These are phyloP conservation scores for Trichogramma evanescens DNA, from an alignment of 2,888 invertebrate genomes.

Conservation along the genomic window DNA sequence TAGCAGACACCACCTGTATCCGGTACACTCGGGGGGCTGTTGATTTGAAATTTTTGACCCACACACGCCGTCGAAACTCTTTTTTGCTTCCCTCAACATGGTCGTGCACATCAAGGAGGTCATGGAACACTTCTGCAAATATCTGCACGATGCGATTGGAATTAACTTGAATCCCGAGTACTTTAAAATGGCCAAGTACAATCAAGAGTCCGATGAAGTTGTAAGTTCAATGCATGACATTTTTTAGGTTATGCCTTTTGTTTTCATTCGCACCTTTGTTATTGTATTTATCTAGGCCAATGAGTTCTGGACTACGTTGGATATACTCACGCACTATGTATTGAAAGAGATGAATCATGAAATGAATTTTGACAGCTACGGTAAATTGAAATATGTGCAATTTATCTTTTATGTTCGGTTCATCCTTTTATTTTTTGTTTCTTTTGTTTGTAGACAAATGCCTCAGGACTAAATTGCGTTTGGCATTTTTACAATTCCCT, in stretches of 20 bases:
- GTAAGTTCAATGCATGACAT: constrained; percentile 32
- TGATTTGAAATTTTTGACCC: constrained; percentile 10
- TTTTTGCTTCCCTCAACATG: neutral
- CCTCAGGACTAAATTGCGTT: constrained; percentile 37
- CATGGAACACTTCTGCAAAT: constrained; percentile 41
- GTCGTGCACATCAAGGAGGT: constrained; percentile 41
- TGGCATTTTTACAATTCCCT: constrained; percentile 39
- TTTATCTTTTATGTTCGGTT: neutral
- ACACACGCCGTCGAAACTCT: too few relatives aligned
- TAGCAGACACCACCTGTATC: neutral
- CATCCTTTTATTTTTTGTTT: neutral
- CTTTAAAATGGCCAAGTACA: constrained; percentile 42
- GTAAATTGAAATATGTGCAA: neutral
- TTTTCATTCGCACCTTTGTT: neutral
- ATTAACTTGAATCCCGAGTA: constrained; percentile 39
- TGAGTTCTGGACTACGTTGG: constrained; percentile 22
- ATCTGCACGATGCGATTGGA: constrained; percentile 36
- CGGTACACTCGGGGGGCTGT: neutral
- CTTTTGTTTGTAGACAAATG: constrained; percentile 24
- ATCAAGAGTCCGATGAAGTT: constrained; percentile 32
- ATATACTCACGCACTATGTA: constrained; percentile 16
- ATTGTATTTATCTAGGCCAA: constrained; percentile 13
- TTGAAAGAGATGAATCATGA: constrained; percentile 15
- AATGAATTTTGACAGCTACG: neutral
- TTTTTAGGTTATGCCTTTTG: constrained; percentile 14